These are phyloP conservation scores for Eidolon dupreanum DNA, from an alignment of 2,797 vertebrate genomes.

Conservation along the genomic window DNA sequence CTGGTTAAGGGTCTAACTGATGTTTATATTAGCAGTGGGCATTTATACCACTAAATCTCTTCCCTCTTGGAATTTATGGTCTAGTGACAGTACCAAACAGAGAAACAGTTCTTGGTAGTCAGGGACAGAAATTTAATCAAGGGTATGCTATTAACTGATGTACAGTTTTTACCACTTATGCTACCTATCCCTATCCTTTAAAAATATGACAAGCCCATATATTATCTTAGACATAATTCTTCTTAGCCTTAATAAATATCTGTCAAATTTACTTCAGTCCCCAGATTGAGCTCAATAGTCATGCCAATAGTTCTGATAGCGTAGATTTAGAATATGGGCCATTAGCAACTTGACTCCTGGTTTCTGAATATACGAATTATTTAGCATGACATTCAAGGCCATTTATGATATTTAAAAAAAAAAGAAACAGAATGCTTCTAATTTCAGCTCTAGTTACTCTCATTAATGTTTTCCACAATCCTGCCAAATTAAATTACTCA, in stretches of 20 bases:
- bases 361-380: background rate
- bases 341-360: background rate
- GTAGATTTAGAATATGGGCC: background rate
- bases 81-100: background rate
- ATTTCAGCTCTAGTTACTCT: background rate
- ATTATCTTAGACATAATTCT: background rate
- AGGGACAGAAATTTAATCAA: background rate
- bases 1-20: background rate
- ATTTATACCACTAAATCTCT: background rate
- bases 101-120: background rate
- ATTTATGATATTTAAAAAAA: background rate
- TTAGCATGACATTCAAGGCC: background rate
- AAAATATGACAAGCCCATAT: background rate
- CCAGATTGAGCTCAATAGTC: background rate
- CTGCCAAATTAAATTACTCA: background rate
- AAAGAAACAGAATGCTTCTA: background rate
- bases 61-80: background rate
- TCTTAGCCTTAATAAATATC: background rate
- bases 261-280: background rate
- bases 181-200: background rate
- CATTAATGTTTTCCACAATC: conserved; percentile 17
- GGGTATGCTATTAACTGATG: background rate
- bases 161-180: background rate
- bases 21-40: background rate
- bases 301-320: background rate